Evolutionary conservation across 2,797 vertebrate species (phyloP), one percentile per base, ranked within the genome.

Genomic region (Podarcis lilfordi): DNA sequence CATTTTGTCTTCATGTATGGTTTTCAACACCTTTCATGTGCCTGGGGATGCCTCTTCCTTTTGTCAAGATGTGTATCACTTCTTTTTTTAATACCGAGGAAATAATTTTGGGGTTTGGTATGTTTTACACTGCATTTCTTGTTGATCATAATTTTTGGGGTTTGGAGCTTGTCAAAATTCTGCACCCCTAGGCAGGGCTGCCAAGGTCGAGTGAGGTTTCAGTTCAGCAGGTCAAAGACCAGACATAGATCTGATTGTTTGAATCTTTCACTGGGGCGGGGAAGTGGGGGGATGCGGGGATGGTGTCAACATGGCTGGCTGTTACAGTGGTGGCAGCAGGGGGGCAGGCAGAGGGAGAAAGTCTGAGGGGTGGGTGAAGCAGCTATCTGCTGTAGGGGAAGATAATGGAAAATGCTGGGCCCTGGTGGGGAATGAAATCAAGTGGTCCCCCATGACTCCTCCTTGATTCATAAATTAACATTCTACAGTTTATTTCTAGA

Each of bases 361-460:
- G n/a, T 17, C 10, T 72, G 83, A 76, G 75, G 82, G 0, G 0
- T 19, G 50, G 75, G 72, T 40, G 4, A 76, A 87, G 40, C 86
- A 87, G 86, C 94, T 91, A 89, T 69, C 88, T 11, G 74, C 66
- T 80, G 25, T 81, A 27, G 71, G 61, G n/a, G 43, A 6, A 82
- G 4, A 87, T 68, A 43, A 88, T 66, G 40, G 76, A 32, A 76
- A 59, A 40, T 2, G 27, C 83, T 55, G 86, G 8, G 35, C 74
- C 80, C 3, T 3, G 35, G 66, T 78, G 45, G 82, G 25, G 64
- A 89, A n/a, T 69, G 86, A 61, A 82, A 69, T 59, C 90, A 81
- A 75, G 69, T 81, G 35, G 81, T 59, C 75, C 89, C n/a, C 66
- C 10, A n/a, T 61, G 92, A 85, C 85, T 76, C 66, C 88, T 89